Percentiles rank a stretch among this genome's conserved stretches.
Evolutionary conservation across 37 sponge, comb jelly and placozoan species (phyloP).

Genomic region (Haliclona indistincta): DNA sequence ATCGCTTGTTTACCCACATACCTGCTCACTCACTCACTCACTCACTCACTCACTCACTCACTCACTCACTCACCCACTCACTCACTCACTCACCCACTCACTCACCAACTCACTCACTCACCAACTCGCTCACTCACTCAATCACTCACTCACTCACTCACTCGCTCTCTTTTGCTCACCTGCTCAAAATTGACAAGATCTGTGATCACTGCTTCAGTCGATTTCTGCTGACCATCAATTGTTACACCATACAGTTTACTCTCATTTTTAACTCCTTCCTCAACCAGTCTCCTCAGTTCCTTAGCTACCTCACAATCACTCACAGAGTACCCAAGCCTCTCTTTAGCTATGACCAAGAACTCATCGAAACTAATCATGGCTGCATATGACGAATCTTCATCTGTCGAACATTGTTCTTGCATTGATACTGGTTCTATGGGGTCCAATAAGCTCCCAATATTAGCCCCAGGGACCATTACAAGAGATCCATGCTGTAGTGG

Average conservation of each 20-base stretch:
- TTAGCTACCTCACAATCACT: conserved; percentile 4
- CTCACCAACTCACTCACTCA: no score
- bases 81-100: no score
- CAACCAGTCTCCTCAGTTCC: conserved; percentile 9
- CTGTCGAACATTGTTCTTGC: no score
- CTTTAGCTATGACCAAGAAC: conserved; percentile 7
- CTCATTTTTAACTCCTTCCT: conserved; percentile 13
- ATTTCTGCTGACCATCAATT: no score
- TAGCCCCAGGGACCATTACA: background rate
- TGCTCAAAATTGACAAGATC: conserved; percentile 53
- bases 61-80: no score
- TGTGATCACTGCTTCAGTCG: conserved; percentile 19
- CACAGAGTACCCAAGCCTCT: conserved; percentile 10
- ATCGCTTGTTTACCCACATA: background rate
- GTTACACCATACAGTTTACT: no score
- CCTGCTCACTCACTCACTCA: background rate
- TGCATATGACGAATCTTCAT: no score
- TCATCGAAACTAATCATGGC: no score
- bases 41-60: no score
- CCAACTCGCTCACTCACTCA: no score
- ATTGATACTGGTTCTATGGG: background rate
- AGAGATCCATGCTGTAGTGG: conserved; percentile 1
- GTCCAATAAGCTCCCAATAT: conserved; percentile 5
- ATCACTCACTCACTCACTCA: no score
- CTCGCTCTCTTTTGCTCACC: conserved; percentile 16